phyloP scores from a whole-genome alignment of 2,797 vertebrate genomes.

The Crax fasciolata region DNA sequence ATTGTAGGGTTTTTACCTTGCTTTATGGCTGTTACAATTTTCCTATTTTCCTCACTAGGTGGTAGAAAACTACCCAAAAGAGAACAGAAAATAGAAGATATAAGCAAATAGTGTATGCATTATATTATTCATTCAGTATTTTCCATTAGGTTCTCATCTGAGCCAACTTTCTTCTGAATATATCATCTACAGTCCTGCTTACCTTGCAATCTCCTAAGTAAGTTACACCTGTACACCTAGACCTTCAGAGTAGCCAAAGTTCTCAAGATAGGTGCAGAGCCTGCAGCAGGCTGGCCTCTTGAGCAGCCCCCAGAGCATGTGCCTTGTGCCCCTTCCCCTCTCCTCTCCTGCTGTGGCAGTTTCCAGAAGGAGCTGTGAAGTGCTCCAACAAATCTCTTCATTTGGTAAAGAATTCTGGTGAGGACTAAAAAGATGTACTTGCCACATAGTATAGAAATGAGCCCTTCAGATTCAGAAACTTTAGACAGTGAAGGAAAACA shows the following conservation, averaged over 20 bases:
- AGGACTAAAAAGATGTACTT: not conserved
- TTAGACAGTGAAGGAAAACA: not conserved
- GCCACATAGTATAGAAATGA: not conserved
- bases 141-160: not conserved
- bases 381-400: not conserved
- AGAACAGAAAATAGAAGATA: not conserved
- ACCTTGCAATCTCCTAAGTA: not conserved
- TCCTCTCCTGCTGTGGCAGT: not conserved
- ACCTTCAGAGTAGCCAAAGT: not conserved
- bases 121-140: not conserved
- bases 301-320: not conserved
- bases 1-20: conserved; percentile 79
- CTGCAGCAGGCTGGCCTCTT: not conserved
- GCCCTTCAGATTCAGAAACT: not conserved
- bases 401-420: not conserved
- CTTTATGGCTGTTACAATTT: conserved; percentile 86
- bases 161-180: not conserved
- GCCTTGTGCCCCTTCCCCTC: not conserved
- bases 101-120: not conserved
- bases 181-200: not conserved
- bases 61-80: conserved; percentile 80
- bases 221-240: not conserved
- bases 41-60: conserved; percentile 83
- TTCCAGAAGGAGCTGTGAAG: not conserved
- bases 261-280: not conserved